A percentile compares a stretch with the other conserved stretches of the same genome.
Evolutionary conservation across 2,888 invertebrate genomes (phyloP).

Genomic region (Anorthoa munda): DNA sequence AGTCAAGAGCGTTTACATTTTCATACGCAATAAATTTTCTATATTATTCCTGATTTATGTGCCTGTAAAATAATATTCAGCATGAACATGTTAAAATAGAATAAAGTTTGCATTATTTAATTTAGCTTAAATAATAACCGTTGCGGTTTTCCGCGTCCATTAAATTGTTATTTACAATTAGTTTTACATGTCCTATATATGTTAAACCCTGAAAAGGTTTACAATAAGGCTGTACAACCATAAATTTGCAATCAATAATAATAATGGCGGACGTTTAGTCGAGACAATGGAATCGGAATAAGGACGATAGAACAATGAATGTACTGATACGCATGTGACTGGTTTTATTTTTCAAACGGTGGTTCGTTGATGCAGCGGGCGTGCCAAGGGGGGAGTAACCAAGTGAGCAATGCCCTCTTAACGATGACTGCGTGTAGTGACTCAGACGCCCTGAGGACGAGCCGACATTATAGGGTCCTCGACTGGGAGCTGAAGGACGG

Average conservation of each 20-base stretch:
- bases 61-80: constrained; percentile 35
- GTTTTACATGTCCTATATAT: constrained; percentile 64
- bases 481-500: constrained; percentile 88
- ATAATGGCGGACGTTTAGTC: constrained; percentile 76
- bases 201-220: constrained; percentile 77
- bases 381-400: constrained; percentile 82
- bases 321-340: constrained; percentile 80
- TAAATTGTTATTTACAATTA: constrained; percentile 55
- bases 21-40: constrained; percentile 47
- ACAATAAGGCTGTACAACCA: constrained; percentile 80
- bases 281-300: constrained; percentile 87
- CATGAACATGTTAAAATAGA: constrained; percentile 36
- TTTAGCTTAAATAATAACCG: constrained; percentile 62
- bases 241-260: constrained; percentile 87
- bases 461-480: constrained; percentile 89
- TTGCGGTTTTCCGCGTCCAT: constrained; percentile 70
- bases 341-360: constrained; percentile 80
- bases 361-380: constrained; percentile 80
- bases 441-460: constrained; percentile 90
- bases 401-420: constrained; percentile 90
- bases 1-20: constrained; percentile 38
- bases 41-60: constrained; percentile 37
- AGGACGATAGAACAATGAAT: constrained; percentile 86
- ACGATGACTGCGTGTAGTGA: constrained; percentile 87
- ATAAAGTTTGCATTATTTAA: constrained; percentile 47